phyloP scores from a whole-genome alignment of 2,888 invertebrate species.

The Eustalomyia histrio region DNA sequence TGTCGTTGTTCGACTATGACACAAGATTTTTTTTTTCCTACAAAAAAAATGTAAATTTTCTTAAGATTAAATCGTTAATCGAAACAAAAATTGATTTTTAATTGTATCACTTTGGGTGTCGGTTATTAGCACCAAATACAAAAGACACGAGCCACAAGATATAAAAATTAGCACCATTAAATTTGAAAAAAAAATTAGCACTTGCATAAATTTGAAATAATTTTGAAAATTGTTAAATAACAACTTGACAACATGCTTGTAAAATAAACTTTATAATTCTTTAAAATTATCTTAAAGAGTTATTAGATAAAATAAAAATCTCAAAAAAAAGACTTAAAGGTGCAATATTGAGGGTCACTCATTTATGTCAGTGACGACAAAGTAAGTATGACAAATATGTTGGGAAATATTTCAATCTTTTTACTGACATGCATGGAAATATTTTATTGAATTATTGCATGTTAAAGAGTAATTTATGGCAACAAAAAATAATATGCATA shows the following conservation, averaged over 20 bases:
- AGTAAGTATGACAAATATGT: constrained; percentile 5
- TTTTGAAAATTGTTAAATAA: constrained; percentile 31
- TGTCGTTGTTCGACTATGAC: not conserved
- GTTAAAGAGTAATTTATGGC: constrained; percentile 48
- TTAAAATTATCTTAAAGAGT: not conserved
- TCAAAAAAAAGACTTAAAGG: not conserved
- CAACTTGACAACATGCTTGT: constrained; percentile 28
- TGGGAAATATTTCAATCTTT: constrained; percentile 21
- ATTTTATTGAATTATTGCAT: constrained; percentile 54
- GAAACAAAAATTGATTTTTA: constrained; percentile 44
- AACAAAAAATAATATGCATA: constrained; percentile 44
- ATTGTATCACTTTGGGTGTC: constrained; percentile 41
- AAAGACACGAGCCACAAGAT: constrained; percentile 34
- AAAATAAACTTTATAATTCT: not conserved
- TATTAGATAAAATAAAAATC: not conserved
- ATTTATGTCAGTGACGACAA: constrained; percentile 1
- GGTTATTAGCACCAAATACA: not conserved
- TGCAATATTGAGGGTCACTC: constrained; percentile 24
- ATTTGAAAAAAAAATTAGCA: constrained; percentile 5
- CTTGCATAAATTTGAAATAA: constrained; percentile 22
- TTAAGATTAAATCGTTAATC: constrained; percentile 32
- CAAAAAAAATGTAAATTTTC: constrained; percentile 34
- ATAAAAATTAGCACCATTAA: not conserved
- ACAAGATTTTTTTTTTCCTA: not conserved
- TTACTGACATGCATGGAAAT: not conserved